These are phyloP conservation scores for Charaxes varanes DNA, from an alignment of 1,140 invertebrate genomes.

Conservation along the genomic window DNA sequence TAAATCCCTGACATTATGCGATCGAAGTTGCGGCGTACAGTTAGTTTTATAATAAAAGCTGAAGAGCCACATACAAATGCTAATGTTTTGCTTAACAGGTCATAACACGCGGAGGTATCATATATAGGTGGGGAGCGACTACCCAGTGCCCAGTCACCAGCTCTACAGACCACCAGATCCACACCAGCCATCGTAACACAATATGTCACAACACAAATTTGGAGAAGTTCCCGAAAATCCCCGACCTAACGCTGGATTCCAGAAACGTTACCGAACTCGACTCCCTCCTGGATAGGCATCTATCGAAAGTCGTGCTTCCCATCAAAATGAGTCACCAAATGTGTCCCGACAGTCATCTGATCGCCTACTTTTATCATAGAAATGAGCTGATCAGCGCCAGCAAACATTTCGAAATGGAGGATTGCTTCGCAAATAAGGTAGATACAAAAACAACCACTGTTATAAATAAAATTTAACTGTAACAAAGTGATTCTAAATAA, in stretches of 20 bases:
- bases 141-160: conserved; percentile 52
- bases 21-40: too few relatives aligned
- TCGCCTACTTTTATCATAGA: conserved; percentile 81
- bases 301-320: conserved; percentile 48
- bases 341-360: conserved; percentile 78
- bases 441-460: too few relatives aligned
- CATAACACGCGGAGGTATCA: conserved; percentile 58
- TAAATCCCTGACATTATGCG: too few relatives aligned
- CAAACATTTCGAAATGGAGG: conserved; percentile 62
- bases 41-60: too few relatives aligned
- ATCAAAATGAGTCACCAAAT: conserved; percentile 75
- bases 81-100: conserved; percentile 28
- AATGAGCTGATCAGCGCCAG: conserved; percentile 76
- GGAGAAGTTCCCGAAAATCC: neutral
- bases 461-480: conserved; percentile 19
- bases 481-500: neutral
- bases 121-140: conserved; percentile 60
- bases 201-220: conserved; percentile 23
- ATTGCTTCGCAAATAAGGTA: conserved; percentile 68
- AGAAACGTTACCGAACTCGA: conserved; percentile 28
- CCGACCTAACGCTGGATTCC: conserved; percentile 7
- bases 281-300: conserved; percentile 34
- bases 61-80: neutral
- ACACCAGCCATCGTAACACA: conserved; percentile 28
- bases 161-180: conserved; percentile 28